phyloP scores from a whole-genome alignment of 2,113 vertebrate genomes.

The Circaetus gallicus region DNA sequence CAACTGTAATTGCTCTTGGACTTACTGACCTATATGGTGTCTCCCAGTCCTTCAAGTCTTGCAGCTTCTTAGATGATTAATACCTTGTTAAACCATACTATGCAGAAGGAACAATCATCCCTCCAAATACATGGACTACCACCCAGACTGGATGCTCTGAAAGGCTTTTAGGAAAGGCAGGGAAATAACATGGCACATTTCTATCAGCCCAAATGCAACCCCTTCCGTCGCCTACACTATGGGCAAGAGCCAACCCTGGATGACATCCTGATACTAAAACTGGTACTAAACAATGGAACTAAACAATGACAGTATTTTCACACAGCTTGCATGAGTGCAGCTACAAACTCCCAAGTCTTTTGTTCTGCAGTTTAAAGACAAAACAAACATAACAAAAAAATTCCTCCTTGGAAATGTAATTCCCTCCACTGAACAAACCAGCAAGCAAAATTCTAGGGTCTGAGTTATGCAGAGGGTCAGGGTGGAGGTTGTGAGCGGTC shows the following conservation, averaged over 20 bases:
- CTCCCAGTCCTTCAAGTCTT: conserved; percentile 6
- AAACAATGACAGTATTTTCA: conserved; percentile 8
- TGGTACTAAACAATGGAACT: background rate
- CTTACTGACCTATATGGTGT: background rate
- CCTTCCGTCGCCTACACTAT: rapidly evolving
- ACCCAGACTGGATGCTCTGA: background rate
- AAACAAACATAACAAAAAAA: conserved; percentile 16
- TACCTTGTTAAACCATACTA: background rate
- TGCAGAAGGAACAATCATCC: background rate
- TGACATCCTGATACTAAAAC: background rate
- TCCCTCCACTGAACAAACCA: background rate
- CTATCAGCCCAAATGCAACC: background rate
- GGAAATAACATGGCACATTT: background rate
- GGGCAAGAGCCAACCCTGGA: background rate
- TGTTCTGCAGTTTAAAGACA: background rate
- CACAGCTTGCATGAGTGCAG: background rate
- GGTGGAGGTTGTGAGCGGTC: background rate
- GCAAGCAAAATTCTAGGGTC: background rate
- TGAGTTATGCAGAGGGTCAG: conserved; percentile 50
- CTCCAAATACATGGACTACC: background rate
- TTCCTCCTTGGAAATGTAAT: conserved; percentile 15
- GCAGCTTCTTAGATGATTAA: background rate
- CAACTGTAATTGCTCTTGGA: background rate
- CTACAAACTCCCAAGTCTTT: background rate
- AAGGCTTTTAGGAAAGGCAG: background rate